Evolutionary conservation across 2,113 vertebrate species (phyloP), one percentile per base, ranked within the genome.

Genomic region (Pomatostomus ruficeps): DNA sequence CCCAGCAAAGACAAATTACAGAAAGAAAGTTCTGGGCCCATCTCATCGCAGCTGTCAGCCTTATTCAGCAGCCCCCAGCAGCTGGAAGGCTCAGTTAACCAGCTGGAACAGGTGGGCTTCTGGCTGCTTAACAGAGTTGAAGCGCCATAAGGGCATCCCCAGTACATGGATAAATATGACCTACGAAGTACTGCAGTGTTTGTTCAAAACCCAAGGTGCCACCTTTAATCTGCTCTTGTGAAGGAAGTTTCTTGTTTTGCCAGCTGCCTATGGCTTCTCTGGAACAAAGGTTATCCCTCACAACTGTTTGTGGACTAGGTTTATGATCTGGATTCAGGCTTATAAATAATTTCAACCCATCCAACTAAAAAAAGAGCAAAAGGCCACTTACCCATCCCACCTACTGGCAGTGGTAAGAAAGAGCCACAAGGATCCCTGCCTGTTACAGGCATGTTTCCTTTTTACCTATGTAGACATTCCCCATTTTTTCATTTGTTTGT

Each of bases 111-210:
- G n/a, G 48, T 5, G 13, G 38, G 23, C 6, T 82, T 46, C 31
- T 4, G 23, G 12, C 21, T 61, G 26, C 40, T 40, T 36, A 26
- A 26, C 22, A 42, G 48, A 25, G 10, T 3, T 29, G n/a, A 40
- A 36, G 13, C 12, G 25, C 14, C 0, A 0, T 36, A 15, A 59
- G 28, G 51, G 4, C 12, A 52, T 20, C 12, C 3, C 2, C 28
- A 7, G 11, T 2, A 12, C 6, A 35, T 1, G 1, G 29, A 18
- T 65, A 28, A 58, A 65, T 9, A 11, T 3, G 33, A 24, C 11
- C 22, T 8, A 22, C 14, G 52, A 67, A 79, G 10, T 14, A 28
- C 28, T 2, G 3, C 21, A 33, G 45, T 6, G 9, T 40, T 87
- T 73, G 4, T 9, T 33, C 14, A 19, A 68, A 85, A 83, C 54